Evolutionary conservation across 92 coral and sea anemone genomes (phyloP).

Genomic region (Galaxea fascicularis): DNA sequence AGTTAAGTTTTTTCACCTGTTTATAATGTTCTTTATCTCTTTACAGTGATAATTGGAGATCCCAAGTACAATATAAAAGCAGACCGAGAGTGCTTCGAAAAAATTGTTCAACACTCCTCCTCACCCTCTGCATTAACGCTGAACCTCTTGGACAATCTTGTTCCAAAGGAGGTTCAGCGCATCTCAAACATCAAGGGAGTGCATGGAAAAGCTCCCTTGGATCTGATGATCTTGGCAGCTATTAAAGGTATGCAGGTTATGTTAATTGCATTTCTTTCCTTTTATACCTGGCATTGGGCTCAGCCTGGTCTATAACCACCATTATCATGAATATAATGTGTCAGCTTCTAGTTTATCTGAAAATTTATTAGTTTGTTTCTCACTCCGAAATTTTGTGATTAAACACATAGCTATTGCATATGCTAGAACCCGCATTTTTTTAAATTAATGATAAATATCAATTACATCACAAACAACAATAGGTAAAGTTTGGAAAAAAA

Average conservation of each 20-base stretch:
- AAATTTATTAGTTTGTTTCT: too few relatives aligned
- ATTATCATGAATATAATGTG: too few relatives aligned
- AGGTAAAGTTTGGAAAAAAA: background rate
- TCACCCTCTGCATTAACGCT: slow-evolving; percentile 24
- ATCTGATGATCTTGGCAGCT: slow-evolving; percentile 30
- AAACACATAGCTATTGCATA: too few relatives aligned
- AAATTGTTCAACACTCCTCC: slow-evolving; percentile 21
- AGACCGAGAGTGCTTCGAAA: slow-evolving; percentile 27
- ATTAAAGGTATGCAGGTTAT: slow-evolving; percentile 14
- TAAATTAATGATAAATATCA: too few relatives aligned
- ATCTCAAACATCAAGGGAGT: slow-evolving; percentile 38
- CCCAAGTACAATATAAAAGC: slow-evolving; percentile 38
- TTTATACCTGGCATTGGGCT: too few relatives aligned
- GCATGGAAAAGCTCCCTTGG: slow-evolving; percentile 28
- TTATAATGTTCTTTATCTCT: background rate
- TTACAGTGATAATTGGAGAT: slow-evolving; percentile 51
- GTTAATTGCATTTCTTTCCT: background rate
- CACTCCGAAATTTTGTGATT: too few relatives aligned
- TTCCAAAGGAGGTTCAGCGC: slow-evolving; percentile 44
- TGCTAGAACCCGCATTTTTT: background rate
- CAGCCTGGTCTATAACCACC: too few relatives aligned
- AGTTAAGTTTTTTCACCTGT: too few relatives aligned
- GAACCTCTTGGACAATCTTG: slow-evolving; percentile 46
- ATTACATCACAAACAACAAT: too few relatives aligned
- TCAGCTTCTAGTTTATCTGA: too few relatives aligned